Base-by-base conservation (phyloP, 2,797 vertebrate genomes). In the Gymnocypris eckloni region DNA sequence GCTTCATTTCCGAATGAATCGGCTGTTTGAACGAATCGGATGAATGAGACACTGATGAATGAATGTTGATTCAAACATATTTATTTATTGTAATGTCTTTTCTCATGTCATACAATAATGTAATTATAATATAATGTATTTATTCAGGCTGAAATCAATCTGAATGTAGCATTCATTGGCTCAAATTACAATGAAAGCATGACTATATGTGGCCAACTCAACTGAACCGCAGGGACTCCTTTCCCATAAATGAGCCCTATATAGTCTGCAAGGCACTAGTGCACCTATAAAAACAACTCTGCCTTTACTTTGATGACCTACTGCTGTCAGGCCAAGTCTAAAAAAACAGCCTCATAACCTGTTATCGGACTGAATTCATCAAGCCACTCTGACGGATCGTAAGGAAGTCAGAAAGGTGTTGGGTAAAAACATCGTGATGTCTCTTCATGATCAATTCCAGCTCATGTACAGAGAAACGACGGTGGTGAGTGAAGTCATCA, bases 401-500 rank as follows among this genome's bases (percentile, higher is more conserved):
- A 71, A 59, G 6, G 41, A 66, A 82, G 72, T 54, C 54, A 33
- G 8, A 56, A 50, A 64, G 79, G 78, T 33, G 72, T 71, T 48
- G 77, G 76, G 61, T 39, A 28, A 71, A 66, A 75, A 54, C 28
- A 72, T 69, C 67, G 76, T 39, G 54, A 72, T 56, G 78, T 61
- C 18, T 79, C 67, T 39, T 67, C 45, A 80, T 77, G 70, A 86
- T 83, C 77, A 87, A 75, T 59, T 78, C 72, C 41, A 56, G 66
- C 6, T 45, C 54, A 43, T 81, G 77, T 45, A 45, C 45, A 81
- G 77, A 75, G 64, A 77, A 79, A 48, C 20, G 2, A 22, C 52
- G 20, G 41, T n/a, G 39, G 64, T 71, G 54, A 84, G 71, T 12
- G 83, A 82, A 88, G 85, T 87, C 86, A 78, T 88, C 87, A 89